Evolutionary conservation across 1,140 invertebrate genomes (phyloP), one percentile per base, ranked within the genome.

Genomic region (Charaxes varanes): DNA sequence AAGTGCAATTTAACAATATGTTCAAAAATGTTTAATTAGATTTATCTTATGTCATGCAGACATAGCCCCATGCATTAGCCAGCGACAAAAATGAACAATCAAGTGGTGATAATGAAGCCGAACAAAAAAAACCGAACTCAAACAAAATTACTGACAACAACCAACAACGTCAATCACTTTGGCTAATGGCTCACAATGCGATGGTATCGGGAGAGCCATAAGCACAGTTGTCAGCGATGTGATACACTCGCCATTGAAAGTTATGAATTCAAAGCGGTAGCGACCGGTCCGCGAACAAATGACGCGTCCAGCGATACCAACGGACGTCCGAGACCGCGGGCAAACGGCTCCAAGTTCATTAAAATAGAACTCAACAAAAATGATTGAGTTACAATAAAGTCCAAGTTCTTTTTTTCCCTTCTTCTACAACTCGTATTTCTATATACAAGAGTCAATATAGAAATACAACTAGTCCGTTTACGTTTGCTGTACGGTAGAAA

Each of bases 111-210:
- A 47, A 40, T 47, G 44, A 41, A 21, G 35, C 40, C 1, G 8
- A 32, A 53, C 54, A 56, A 68, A 70, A 31, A 64, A 65, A 47
- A 44, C 67, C 62, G 68, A 57, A 70, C 76, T 78, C 73, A 78
- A 82, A 82, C 66, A 76, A 73, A 79, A 79, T 79, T 74, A 82
- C 72, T 76, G 61, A 71, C 72, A 79, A 82, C 65, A 71, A 71
- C 70, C 58, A 69, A 66, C 69, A 61, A 66, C 74, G 78, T 82
- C 74, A 78, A 78, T 82, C 74, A 79, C 62, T 69, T 68, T 64
- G 58, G 70, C 74, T 79, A 79, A 82, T 82, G 73, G 74, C 53
- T 53, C 50, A 62, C 68, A 65, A 61, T 56, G 48, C 45, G 78
- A 82, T 82, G 28, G 61, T 82, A 82, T 79, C 78, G 46, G 32